Conservation (phyloP, 2,888 invertebrate genomes). For the Leucoma salicis region DNA sequence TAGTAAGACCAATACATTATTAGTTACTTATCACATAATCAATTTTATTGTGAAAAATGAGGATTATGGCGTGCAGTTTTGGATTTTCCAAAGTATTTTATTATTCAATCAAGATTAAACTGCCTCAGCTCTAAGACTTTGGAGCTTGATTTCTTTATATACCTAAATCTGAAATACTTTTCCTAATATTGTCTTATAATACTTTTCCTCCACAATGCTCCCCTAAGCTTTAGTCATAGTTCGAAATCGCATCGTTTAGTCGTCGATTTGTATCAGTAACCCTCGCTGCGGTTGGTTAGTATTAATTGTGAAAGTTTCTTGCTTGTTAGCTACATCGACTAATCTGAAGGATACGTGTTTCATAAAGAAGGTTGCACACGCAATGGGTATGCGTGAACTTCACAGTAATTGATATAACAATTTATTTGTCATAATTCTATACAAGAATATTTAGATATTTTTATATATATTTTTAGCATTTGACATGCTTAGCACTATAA, state of each 20-base stretch:
- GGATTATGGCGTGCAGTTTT: no score
- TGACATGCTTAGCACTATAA: no score
- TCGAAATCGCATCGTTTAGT: conserved; percentile 21
- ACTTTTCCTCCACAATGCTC: conserved; percentile 23
- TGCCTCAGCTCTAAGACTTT: no score
- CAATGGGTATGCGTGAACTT: conserved; percentile 16
- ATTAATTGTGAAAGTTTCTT: conserved; percentile 63
- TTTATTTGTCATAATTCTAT: not conserved
- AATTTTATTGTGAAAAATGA: no score
- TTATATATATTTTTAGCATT: no score
- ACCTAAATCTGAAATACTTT: no score
- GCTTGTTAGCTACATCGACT: conserved; percentile 47
- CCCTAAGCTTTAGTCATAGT: conserved; percentile 28
- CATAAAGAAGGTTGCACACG: conserved; percentile 16
- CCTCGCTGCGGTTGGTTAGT: conserved; percentile 35
- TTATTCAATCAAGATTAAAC: no score
- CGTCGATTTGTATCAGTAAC: conserved; percentile 19
- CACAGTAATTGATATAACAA: not conserved
- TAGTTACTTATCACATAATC: no score
- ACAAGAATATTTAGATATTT: not conserved
- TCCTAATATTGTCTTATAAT: conserved; percentile 13
- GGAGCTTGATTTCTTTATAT: no score
- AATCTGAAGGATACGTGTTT: conserved; percentile 47
- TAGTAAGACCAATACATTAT: no score
- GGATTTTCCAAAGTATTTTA: no score